Evolutionary conservation across 2,113 vertebrate species (phyloP).

Genomic region (Oreotrochilus melanogaster): DNA sequence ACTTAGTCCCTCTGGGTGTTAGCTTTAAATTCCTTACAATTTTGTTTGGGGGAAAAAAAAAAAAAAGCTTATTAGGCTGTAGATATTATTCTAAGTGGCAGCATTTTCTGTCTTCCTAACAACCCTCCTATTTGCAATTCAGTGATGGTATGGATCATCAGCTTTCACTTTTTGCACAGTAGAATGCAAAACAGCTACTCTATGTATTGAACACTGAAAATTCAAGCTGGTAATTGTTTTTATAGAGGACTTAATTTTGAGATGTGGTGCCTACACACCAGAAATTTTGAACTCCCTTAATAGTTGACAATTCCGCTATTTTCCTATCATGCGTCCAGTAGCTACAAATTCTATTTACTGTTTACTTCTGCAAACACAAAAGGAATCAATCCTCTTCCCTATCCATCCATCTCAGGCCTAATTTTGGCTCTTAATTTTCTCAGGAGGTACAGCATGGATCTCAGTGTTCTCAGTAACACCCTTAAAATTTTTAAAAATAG

Average conservation of each 20-base stretch:
- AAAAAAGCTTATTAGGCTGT: background rate
- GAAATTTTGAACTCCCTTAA: constrained; percentile 46
- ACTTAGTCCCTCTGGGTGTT: background rate
- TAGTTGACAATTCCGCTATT: constrained; percentile 24
- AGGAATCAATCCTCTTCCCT: background rate
- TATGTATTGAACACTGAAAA: constrained; percentile 51
- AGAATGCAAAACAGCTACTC: constrained; percentile 57
- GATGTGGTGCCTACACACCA: constrained; percentile 27
- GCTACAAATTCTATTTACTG: background rate
- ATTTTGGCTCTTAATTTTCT: background rate
- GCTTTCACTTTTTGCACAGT: constrained; percentile 65
- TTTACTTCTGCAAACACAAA: background rate
- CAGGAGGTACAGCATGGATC: background rate
- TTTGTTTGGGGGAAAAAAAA: fast-evolving
- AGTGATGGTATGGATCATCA: constrained; percentile 52
- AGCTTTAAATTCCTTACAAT: background rate
- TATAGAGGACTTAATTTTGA: constrained; percentile 28
- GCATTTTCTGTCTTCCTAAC: constrained; percentile 29
- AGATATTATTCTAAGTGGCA: constrained; percentile 48
- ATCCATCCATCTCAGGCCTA: background rate
- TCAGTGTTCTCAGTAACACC: background rate
- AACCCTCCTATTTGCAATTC: constrained; percentile 53
- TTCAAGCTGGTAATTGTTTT: constrained; percentile 55
- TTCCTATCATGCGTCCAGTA: background rate
- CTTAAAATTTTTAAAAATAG: background rate